Percentiles rank a stretch among this genome's conserved stretches.
These are phyloP conservation scores for Limnodromus scolopaceus DNA, from an alignment of 2,797 vertebrate genomes.

Conservation along the genomic window DNA sequence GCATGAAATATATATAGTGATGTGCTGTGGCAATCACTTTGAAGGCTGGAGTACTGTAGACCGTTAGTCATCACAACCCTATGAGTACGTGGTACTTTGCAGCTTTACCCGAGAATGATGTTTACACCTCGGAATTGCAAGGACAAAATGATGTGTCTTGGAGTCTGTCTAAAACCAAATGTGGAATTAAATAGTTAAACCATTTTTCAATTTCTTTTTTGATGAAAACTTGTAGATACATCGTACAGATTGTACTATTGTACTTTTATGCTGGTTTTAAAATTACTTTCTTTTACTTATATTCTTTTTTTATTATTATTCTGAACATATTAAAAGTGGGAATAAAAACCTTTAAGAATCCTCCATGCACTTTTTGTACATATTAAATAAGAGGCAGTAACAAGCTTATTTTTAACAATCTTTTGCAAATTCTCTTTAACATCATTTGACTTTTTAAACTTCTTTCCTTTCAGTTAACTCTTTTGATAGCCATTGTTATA, in stretches of 20 bases:
- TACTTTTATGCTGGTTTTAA: not conserved
- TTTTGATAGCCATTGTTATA: not conserved
- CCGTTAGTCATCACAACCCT: not conserved
- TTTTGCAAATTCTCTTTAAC: not conserved
- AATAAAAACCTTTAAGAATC: not conserved
- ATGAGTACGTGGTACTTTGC: not conserved
- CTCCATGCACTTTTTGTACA: not conserved
- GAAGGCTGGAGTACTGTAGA: not conserved
- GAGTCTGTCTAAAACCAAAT: not conserved
- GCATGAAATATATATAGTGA: not conserved
- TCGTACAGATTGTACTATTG: accelerated
- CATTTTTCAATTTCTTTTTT: not conserved
- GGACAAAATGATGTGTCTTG: not conserved
- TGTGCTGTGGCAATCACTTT: not conserved
- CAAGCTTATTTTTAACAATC: not conserved
- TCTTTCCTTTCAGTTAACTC: not conserved
- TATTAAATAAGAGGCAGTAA: not conserved
- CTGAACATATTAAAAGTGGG: not conserved
- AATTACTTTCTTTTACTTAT: not conserved
- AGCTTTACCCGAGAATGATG: not conserved
- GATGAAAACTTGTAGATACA: not conserved
- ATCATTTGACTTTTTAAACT: not conserved
- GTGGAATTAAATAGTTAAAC: not conserved
- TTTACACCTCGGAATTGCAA: not conserved
- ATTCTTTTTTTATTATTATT: not conserved